Base-by-base conservation (phyloP, 2,888 invertebrate genomes). In the Alloplasta piceator region DNA sequence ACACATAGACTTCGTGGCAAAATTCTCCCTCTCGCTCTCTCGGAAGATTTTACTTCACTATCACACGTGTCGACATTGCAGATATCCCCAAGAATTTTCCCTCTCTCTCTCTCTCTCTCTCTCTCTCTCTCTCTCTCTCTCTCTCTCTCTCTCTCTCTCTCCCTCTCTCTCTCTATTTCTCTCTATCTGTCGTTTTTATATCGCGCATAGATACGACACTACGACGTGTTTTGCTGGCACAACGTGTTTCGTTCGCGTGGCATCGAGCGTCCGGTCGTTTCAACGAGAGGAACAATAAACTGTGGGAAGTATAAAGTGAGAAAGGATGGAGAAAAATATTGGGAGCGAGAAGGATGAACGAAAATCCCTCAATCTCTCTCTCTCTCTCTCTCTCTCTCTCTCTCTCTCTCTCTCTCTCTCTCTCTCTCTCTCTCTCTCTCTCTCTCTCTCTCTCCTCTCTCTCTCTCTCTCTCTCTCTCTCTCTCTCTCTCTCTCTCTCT, bases 281-380 rank as follows among this genome's bases (percentile, higher is more conserved):
- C 78, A 81, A 38, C 76, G 52, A 79, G 26, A 26, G 26, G 83
- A 82, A 80, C 86, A 84, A 85, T 85, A 84, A 85, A 85, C 80
- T 73, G n/a, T 4, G 43, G 7, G 43, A 26, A 26, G 26, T 26
- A 26, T 26, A 26, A 26, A 26, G 26, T 26, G 26, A 26, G 26
- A 26, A 26, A 26, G 26, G 26, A 26, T 26, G 26, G 3, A 26
- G 26, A 26, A 26, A 26, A 26, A 26, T 26, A 26, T 26, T 26
- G 26, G 26, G 26, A 26, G 26, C 26, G 26, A 26, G 26, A 26
- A 26, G 26, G 26, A 26, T 3, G 26, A 26, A 26, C 26, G 26
- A 26, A 26, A 26, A 26, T 26, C 26, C 26, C 43, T 12, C 50
- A 58, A 26, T 55, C 50, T 39, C 14, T 6, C 38, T 68, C 43